phyloP scores from a whole-genome alignment of 2,888 invertebrate genomes.

The Brenthis daphne region DNA sequence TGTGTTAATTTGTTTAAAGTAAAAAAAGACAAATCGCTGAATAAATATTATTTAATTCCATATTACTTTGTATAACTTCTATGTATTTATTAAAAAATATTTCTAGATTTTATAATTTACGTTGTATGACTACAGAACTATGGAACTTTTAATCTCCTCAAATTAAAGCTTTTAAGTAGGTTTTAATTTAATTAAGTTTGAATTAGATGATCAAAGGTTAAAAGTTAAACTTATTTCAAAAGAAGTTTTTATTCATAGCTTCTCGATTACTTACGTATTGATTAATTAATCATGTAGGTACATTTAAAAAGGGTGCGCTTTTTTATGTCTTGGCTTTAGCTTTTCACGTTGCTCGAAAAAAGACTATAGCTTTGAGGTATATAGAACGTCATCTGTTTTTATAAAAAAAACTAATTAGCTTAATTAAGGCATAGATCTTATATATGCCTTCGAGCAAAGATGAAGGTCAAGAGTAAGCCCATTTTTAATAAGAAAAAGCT shows the following conservation, averaged over 20 bases:
- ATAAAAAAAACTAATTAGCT: too few species aligned
- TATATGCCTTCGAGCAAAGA: too few species aligned
- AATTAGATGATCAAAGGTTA: constrained; percentile 37
- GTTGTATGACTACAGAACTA: not conserved
- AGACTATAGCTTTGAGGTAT: too few species aligned
- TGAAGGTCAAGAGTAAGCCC: too few species aligned
- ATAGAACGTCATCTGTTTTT: too few species aligned
- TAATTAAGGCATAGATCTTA: too few species aligned
- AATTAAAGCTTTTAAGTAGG: constrained; percentile 6
- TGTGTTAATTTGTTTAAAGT: too few species aligned
- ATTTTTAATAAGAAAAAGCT: too few species aligned
- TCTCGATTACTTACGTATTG: not conserved
- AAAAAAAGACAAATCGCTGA: too few species aligned
- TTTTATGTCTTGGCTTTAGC: not conserved
- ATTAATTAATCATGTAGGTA: not conserved
- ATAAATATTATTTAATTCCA: too few species aligned
- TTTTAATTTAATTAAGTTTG: constrained; percentile 35
- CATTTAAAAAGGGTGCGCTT: not conserved
- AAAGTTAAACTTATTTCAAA: constrained; percentile 30
- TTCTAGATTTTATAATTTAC: not conserved
- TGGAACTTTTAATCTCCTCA: constrained; percentile 9
- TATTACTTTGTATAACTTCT: too few species aligned
- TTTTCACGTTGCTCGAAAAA: not conserved
- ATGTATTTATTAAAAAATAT: not conserved
- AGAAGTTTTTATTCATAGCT: not conserved